Percentiles rank a stretch among this genome's conserved stretches.
phyloP scores from a whole-genome alignment of 2,797 vertebrate genomes.

The Melanogrammus aeglefinus region DNA sequence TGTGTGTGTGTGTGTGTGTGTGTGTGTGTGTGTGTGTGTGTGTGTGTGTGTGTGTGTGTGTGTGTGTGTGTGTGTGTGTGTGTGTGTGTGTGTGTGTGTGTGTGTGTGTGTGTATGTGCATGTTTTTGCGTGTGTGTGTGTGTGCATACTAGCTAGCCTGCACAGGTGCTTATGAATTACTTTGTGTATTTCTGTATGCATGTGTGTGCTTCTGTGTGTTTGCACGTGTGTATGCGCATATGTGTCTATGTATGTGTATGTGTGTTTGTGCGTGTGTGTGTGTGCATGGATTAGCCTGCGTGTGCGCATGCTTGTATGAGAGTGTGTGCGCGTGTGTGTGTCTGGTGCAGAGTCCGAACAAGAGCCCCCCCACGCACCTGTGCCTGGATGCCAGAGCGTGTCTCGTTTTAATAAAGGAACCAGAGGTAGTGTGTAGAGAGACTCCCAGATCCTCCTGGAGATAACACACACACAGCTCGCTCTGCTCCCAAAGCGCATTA shows the following conservation, averaged over 20 bases:
- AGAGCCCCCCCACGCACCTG: slow-evolving; percentile 49
- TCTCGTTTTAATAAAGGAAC: slow-evolving; percentile 64
- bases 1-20: neutral
- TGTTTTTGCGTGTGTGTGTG: neutral
- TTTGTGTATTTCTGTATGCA: no score
- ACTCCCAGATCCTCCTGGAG: slow-evolving; percentile 56
- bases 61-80: neutral
- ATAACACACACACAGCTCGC: slow-evolving; percentile 47
- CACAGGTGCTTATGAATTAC: neutral
- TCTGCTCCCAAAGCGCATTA: slow-evolving; percentile 52
- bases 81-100: no score
- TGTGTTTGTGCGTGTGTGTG: no score
- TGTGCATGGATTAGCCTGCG: no score
- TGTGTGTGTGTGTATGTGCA: neutral
- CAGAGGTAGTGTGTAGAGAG: slow-evolving; percentile 58
- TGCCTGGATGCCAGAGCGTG: slow-evolving; percentile 44
- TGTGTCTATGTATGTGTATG: no score
- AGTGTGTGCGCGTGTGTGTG: no score
- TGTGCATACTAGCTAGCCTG: slow-evolving; percentile 2
- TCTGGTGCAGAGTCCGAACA: neutral
- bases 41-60: neutral
- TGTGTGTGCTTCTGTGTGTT: no score
- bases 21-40: neutral
- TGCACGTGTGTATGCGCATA: no score
- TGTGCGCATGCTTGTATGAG: no score